Evolutionary conservation across 2,797 vertebrate genomes (phyloP), one percentile per base, ranked within the genome.

Genomic region (Thripadectes ignobilis): DNA sequence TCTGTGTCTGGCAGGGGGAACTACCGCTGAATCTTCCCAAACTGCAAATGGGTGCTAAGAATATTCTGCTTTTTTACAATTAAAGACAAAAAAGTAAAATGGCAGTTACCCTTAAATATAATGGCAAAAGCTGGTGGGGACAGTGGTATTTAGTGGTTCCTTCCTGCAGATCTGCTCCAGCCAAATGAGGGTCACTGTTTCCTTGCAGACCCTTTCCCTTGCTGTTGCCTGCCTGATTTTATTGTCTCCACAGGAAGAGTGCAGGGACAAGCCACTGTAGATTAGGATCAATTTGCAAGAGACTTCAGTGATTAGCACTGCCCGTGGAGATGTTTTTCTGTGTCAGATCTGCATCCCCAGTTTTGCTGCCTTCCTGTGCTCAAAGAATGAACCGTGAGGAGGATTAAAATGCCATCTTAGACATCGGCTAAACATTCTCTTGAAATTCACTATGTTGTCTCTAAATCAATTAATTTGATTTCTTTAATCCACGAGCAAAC

Each of bases 381-480:
- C 6, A 0, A 75, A 78, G 58, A 68, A 65, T 81, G 82, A 85
- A 68, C 74, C 46, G 29, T 34, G 67, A 87, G 62, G 36, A 67
- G 61, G 62, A 84, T 93, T 88, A 81, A 90, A 93, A 61, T 32
- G 57, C 32, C 49, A 57, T 85, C 20, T 59, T 59, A 38, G 75
- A 61, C 10, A 3, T 63, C 1, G 4, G 36, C 36, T 77, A 43
- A 88, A 46, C 3, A 1, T 46, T 86, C 51, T 69, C 38, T 88
- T 45, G 27, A 43, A 92, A 57, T 59, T 62, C 57, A 45, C 76
- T 63, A 52, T 0, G 0, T 78, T 71, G 41, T 65, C 69, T 86
- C 55, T 75, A 89, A 92, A 72, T 84, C 38, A 78, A 78, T 94
- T 87, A 54, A 61, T 87, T 86, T 92, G 66, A 67, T 39, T 59